Conservation (phyloP, 1,140 invertebrate species). For the Procambarus virginalis region DNA sequence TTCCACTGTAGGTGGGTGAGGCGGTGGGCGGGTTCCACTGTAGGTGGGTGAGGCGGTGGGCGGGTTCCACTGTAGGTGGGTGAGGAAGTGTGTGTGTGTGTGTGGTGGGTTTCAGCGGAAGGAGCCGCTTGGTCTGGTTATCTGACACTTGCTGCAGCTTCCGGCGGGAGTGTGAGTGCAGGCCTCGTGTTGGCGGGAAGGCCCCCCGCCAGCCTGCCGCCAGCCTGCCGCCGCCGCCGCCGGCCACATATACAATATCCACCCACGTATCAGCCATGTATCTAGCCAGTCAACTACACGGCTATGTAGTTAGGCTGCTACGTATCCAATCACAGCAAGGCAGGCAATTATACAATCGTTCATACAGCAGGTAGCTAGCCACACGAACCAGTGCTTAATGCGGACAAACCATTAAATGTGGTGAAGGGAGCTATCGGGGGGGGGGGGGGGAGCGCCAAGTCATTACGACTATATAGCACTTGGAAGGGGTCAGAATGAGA, state of each 20-base stretch:
- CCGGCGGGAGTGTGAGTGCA: background rate
- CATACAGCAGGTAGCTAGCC: background rate
- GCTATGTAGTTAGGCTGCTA: background rate
- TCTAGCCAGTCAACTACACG: background rate
- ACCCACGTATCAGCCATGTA: no score
- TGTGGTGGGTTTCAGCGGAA: background rate
- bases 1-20: background rate
- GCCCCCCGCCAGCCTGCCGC: background rate
- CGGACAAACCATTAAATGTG: no score
- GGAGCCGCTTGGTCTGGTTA: background rate
- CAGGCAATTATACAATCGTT: background rate
- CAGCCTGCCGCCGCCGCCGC: no score
- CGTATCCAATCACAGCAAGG: background rate
- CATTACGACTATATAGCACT: no score
- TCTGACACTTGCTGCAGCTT: constrained; percentile 6
- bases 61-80: background rate
- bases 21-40: background rate
- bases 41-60: background rate
- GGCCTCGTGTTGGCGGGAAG: background rate
- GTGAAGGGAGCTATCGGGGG: no score
- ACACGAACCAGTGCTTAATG: background rate
- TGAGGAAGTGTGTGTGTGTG: background rate
- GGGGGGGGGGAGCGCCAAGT: no score
- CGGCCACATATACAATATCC: no score
- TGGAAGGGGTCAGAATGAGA: no score